Evolutionary conservation across 2,888 invertebrate species (phyloP), one percentile per base, ranked within the genome.

Genomic region (Trichopoda pennipes): DNA sequence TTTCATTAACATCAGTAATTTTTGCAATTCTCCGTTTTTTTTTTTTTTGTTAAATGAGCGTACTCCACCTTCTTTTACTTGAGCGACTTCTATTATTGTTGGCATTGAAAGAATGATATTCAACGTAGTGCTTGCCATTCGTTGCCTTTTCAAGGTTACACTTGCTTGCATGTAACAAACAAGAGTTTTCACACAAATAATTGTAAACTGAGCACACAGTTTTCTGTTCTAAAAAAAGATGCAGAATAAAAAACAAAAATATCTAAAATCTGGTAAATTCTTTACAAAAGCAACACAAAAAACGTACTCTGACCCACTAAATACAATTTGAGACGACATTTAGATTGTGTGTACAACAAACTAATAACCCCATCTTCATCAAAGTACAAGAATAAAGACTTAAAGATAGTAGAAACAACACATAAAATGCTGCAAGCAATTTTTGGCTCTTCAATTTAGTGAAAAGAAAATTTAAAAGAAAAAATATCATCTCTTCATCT

Each of bases 151-250:
- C 66, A 75, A 68, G 75, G 66, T 60, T 68, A 68, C 21, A 44
- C 60, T 12, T 53, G 73, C 38, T 66, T 75, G 73, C 77, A 74
- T 61, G 23, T 63, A 75, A 73, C 44, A 72, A 56, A 66, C 69
- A 76, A 76, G 53, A 47, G 55, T 69, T 76, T 21, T 69, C 14
- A 38, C 17, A 47, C 53, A 76, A 76, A 49, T 19, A 51, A 74
- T 23, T 58, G 56, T 38, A 55, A 63, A 58, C 58, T 58, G 23
- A 56, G 35, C 10, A 53, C 12, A 38, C 4, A 32, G 19, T n/a
- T n/a, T 19, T 53, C 53, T 51, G 23, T 51, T 60, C 6, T 1
- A 17, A 63, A 44, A 61, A 44, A 38, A 66, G 1, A 42, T 55
- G 7, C 1, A 1, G 28, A 23, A 44, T 0, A 28, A 61, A 44